Evolutionary conservation across 2,888 invertebrate species (phyloP).

Genomic region (Dicranocentrus wangi): DNA sequence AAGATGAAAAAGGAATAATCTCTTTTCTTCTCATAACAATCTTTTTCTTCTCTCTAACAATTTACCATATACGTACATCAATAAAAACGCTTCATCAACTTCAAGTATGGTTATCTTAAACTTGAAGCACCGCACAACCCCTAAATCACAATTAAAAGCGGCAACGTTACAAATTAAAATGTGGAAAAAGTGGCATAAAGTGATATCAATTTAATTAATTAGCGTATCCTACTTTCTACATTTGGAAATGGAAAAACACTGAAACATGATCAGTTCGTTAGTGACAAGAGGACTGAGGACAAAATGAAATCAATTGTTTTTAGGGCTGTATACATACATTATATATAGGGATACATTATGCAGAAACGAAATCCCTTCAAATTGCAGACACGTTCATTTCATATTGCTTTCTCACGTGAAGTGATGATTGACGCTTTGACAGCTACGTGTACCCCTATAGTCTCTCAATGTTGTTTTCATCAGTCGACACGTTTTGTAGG

Average conservation of each 20-base stretch:
- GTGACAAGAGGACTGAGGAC: background rate
- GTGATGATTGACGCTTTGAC: conserved; percentile 53
- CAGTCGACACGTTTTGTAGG: conserved; percentile 1
- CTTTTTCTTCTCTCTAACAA: conserved; percentile 33
- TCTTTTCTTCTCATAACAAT: conserved; percentile 34
- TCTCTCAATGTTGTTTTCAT: background rate
- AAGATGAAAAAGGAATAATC: conserved; percentile 55
- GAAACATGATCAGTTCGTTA: conserved; percentile 44
- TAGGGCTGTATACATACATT: no score
- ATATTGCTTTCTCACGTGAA: background rate
- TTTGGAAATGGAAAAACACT: conserved; percentile 42
- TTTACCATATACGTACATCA: conserved; percentile 60
- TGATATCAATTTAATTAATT: conserved; percentile 63
- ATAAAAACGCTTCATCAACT: conserved; percentile 53
- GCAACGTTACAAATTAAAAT: conserved; percentile 61
- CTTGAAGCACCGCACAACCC: conserved; percentile 44
- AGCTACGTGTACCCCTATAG: background rate
- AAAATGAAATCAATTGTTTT: background rate
- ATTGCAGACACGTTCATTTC: no score
- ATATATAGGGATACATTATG: no score
- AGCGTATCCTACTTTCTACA: conserved; percentile 57
- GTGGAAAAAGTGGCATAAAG: conserved; percentile 60
- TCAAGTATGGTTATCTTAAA: conserved; percentile 61
- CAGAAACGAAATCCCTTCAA: no score
- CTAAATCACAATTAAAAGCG: conserved; percentile 59